These are phyloP conservation scores for Hapalemur alaotrensis DNA, from an alignment of 2,797 vertebrate genomes.

Conservation along the genomic window DNA sequence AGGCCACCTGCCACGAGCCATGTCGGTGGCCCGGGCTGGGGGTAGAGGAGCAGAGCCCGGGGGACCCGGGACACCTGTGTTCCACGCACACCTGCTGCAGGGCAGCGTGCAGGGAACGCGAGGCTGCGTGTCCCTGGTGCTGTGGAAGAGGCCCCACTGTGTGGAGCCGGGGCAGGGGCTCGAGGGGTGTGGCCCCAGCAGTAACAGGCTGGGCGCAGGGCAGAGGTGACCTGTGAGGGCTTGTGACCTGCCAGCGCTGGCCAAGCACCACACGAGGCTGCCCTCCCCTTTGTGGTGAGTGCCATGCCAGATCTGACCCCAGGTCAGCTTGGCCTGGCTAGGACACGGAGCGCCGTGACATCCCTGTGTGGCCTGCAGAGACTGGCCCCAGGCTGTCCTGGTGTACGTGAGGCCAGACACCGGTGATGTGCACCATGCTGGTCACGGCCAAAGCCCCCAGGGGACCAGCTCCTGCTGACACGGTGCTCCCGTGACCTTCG, in stretches of 20 bases:
- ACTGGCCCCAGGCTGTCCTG: not conserved
- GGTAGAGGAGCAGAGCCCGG: not conserved
- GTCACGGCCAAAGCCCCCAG: not conserved
- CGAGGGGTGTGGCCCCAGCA: not conserved
- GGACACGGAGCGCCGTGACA: not conserved
- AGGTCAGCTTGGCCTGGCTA: too few relatives aligned
- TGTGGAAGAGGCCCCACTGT: not conserved
- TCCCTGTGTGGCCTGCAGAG: too few relatives aligned
- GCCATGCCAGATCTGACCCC: not conserved
- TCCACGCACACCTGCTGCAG: not conserved
- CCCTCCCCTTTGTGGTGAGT: not conserved
- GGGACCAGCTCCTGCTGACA: not conserved
- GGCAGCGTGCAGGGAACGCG: not conserved
- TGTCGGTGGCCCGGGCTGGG: accelerated
- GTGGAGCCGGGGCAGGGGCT: not conserved
- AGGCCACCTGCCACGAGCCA: not conserved
- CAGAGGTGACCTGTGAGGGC: too few relatives aligned
- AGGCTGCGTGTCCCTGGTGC: not conserved
- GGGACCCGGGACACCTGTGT: not conserved
- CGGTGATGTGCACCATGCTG: accelerated
- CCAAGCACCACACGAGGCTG: too few relatives aligned
- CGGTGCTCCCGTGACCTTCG: accelerated
- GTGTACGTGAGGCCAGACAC: not conserved
- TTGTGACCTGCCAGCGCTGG: too few relatives aligned
- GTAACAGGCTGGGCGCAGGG: too few relatives aligned